Base-by-base conservation (phyloP, 1,140 invertebrate genomes). In the Drosophila burlai region DNA sequence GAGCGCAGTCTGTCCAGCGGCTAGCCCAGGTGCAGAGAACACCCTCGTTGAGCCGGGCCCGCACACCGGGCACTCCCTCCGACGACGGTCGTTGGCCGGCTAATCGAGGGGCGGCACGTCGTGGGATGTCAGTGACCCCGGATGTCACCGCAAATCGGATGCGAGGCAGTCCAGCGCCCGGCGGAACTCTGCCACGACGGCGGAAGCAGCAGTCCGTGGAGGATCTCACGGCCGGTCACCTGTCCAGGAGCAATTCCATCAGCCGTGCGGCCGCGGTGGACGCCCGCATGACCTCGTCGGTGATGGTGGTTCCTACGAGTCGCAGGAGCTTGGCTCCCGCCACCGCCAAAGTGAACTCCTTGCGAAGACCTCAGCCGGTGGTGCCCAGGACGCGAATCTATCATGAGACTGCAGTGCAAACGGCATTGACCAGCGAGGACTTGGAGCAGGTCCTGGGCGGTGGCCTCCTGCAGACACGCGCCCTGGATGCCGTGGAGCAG, bases 371-470 rank as follows among this genome's bases (percentile, higher is more conserved):
- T 2, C 72, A 67, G 15, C 94, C 61, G 26, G 40, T 47, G 36
- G 29, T 58, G 38, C 62, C 58, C 4, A 54, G 94, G 81, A 97
- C 96, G 0, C 94, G 95, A 77, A 97, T 97, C 64, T 97, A 97
- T 89, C 96, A 97, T 67, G 97, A 97, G 92, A 96, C 94, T 0
- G 94, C 94, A 16, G 94, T 95, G 5, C 97, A 97, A 85, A 97
- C 97, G 0, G 96, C 95, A 9, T 91, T 97, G 26, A 95, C 96
- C 0, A 95, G 95, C 45, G 89, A 93, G 2, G 97, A 97, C 83
- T 94, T 97, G 15, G 95, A 96, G 47, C 95, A 95, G 13, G 95
- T 95, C 21, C 92, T 97, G 38, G 94, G 94, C 1, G 96, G 92
- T 0, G 85, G 96, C 1, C 83, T 95, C 5, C 57, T 81, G 29